Base-by-base conservation (phyloP, 2,797 vertebrate genomes). In the Gambelia wislizenii region DNA sequence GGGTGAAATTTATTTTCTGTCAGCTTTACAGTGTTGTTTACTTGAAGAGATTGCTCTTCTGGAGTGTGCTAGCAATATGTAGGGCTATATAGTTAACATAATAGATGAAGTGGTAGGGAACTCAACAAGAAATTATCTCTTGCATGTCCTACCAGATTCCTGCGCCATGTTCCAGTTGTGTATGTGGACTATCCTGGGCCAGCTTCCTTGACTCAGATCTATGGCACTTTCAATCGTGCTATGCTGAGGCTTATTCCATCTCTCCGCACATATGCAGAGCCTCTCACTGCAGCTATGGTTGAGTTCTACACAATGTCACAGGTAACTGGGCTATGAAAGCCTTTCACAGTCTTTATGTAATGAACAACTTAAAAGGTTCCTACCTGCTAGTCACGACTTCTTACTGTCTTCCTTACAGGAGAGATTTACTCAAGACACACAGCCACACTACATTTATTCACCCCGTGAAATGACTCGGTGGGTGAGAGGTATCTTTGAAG, bases 261-360 rank as follows among this genome's bases (percentile, higher is more conserved):
- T 0, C 97, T 99, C 22, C 98, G 99, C 75, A 99, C 99, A 0
- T 99, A 99, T 0, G 99, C 99, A 0, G 99, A 99, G 74, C 99
- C 99, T 0, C 98, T 99, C 44, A 99, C 99, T 0, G 98, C 99
- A 13, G 99, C 99, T 86, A 99, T 99, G 99, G 99, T 99, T 44
- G 99, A 99, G 95, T 99, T 99, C 96, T 99, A 99, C 96, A 99
- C 98, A 70, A 99, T 99, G 99, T 99, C 99, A 85, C 99, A 99
- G 98, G 99, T 99, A 95, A 90, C 54, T 64, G 27, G 1, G 61
- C 1, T 42, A 30, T 0, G 56, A 10, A 3, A 13, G 18, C 25
- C 2, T 36, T 84, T 30, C 1, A 70, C 30, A 0, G 27, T 27
- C 87, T 69, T 75, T 49, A 61, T 4, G 2, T 44, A 74, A 1